Percentiles rank a stretch among this genome's conserved stretches.
Conservation (phyloP, 2,797 vertebrate genomes). For the Intellagama lesueurii region DNA sequence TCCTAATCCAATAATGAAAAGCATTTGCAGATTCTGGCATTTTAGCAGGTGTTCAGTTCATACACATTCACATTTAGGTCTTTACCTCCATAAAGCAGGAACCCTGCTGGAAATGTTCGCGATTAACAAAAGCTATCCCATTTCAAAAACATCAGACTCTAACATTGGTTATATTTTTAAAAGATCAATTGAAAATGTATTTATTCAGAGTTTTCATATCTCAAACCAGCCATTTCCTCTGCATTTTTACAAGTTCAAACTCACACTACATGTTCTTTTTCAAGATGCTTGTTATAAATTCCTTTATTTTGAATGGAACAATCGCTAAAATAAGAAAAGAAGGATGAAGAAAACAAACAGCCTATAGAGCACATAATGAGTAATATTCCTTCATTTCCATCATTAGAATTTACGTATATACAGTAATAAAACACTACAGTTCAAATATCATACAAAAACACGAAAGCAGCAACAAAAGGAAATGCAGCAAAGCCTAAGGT, state of each 20-base stretch:
- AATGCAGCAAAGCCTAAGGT: not conserved
- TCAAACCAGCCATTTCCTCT: slow-evolving; percentile 46
- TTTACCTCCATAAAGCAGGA: slow-evolving; percentile 65
- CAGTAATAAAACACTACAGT: not conserved
- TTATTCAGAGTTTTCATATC: slow-evolving; percentile 66
- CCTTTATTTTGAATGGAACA: slow-evolving; percentile 49
- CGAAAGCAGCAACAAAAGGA: not conserved
- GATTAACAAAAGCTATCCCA: slow-evolving; percentile 62
- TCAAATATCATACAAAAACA: not conserved
- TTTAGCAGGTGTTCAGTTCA: slow-evolving; percentile 70
- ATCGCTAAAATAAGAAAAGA: slow-evolving; percentile 39
- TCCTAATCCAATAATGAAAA: slow-evolving; percentile 74
- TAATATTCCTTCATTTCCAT: not conserved
- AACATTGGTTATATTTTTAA: slow-evolving; percentile 35
- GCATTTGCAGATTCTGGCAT: slow-evolving; percentile 54
- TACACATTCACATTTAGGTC: slow-evolving; percentile 42
- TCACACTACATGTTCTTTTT: slow-evolving; percentile 54
- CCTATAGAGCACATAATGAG: not conserved
- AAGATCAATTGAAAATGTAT: slow-evolving; percentile 62
- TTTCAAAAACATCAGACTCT: slow-evolving; percentile 58
- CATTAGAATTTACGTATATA: not conserved
- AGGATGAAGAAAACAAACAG: not conserved
- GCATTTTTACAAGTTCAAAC: slow-evolving; percentile 63
- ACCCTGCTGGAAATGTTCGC: slow-evolving; percentile 59
- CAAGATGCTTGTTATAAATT: slow-evolving; percentile 54